A percentile compares a stretch with the other conserved stretches of the same genome.
phyloP scores from a whole-genome alignment of 2,797 vertebrate species.

The Chloroceryle inda region DNA sequence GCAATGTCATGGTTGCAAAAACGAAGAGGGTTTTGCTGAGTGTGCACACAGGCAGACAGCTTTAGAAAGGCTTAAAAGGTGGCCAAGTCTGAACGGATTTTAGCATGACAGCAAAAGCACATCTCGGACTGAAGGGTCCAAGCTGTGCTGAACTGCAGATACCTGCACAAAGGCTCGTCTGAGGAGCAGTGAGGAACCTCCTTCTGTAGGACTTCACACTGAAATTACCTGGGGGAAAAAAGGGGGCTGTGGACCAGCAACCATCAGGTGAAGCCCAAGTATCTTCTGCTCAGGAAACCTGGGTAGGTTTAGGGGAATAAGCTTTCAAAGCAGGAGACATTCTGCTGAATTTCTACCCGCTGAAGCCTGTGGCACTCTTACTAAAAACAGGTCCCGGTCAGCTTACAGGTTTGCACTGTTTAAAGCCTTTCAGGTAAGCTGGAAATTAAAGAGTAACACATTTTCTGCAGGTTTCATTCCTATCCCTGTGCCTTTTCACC shows the following conservation, averaged over 20 bases:
- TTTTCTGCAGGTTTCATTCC: background rate
- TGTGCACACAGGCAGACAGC: background rate
- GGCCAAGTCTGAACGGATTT: background rate
- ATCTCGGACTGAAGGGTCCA: background rate
- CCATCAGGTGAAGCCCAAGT: background rate
- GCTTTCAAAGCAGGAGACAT: background rate
- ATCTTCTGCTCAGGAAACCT: background rate
- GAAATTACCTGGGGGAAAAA: background rate
- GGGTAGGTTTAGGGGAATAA: background rate
- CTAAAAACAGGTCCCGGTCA: background rate
- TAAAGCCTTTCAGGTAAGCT: background rate
- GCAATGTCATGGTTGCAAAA: background rate
- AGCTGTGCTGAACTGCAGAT: background rate
- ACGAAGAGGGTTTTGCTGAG: background rate
- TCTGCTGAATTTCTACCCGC: background rate
- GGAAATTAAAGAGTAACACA: background rate
- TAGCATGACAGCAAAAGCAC: background rate
- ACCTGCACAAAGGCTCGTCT: background rate
- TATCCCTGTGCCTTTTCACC: background rate
- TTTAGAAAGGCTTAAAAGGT: background rate
- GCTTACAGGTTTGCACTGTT: background rate
- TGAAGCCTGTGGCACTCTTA: background rate
- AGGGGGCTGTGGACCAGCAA: background rate
- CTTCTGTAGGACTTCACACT: background rate
- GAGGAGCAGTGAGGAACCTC: background rate